A percentile compares a stretch with the other conserved stretches of the same genome.
These are phyloP conservation scores for Litocranius walleri DNA, from an alignment of 2,113 vertebrate species.

Conservation along the genomic window DNA sequence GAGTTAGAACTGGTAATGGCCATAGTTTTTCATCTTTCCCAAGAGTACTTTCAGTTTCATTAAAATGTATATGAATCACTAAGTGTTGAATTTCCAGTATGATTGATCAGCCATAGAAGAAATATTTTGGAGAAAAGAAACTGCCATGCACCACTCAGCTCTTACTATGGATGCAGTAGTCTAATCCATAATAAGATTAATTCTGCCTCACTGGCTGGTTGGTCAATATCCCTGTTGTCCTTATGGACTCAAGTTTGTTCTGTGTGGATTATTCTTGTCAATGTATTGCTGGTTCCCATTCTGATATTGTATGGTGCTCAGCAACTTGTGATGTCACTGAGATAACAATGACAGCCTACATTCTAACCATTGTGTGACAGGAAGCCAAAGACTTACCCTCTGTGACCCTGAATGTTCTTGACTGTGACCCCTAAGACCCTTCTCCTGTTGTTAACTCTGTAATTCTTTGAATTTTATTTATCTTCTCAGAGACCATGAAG, in stretches of 20 bases:
- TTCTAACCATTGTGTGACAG: neutral
- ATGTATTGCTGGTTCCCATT: neutral
- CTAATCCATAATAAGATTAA: neutral
- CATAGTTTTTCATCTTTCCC: neutral
- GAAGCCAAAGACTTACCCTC: neutral
- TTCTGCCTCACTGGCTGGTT: neutral
- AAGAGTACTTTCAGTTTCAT: neutral
- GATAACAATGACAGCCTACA: neutral
- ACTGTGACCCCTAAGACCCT: neutral
- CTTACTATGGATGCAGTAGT: neutral
- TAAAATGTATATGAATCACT: neutral
- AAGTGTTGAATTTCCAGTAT: neutral
- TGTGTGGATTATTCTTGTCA: neutral
- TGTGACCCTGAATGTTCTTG: neutral
- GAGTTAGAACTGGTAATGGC: neutral
- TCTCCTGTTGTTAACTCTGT: neutral
- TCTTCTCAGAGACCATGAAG: neutral
- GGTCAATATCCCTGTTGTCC: neutral
- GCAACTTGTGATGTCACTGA: neutral
- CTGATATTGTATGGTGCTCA: neutral
- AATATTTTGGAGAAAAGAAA: neutral
- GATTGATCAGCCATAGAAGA: neutral
- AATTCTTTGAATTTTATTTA: neutral
- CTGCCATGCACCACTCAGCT: neutral
- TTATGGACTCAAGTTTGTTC: neutral